Conservation (phyloP, 2,113 vertebrate species). For the Cyphotilapia sp. region DNA sequence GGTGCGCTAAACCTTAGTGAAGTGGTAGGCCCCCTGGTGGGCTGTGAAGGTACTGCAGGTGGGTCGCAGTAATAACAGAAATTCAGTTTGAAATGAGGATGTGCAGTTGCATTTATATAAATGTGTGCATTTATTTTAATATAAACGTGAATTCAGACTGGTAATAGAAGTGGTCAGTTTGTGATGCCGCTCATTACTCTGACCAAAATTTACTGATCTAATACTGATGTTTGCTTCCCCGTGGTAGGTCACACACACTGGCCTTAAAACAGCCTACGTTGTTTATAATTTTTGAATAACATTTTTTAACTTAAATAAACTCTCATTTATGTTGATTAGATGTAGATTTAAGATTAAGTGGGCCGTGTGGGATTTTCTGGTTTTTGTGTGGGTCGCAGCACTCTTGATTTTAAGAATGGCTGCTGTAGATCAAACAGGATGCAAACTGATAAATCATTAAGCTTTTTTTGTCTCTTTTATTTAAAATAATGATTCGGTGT, state of each 20-base stretch:
- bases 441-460: background rate
- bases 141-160: background rate
- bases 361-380: background rate
- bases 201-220: background rate
- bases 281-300: background rate
- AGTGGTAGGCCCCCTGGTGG: fast-evolving
- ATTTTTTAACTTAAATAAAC: background rate
- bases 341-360: background rate
- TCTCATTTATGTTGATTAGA: fast-evolving
- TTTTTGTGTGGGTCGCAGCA: background rate
- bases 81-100: background rate
- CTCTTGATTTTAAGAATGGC: background rate
- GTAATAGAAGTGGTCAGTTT: background rate
- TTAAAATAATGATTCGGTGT: background rate
- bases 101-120: background rate
- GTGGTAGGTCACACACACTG: background rate
- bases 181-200: fast-evolving
- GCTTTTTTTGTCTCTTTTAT: background rate
- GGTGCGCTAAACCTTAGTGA: background rate
- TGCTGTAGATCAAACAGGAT: background rate
- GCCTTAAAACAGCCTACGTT: background rate
- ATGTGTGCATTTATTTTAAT: background rate
- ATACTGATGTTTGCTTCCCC: background rate
- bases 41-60: background rate
- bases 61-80: background rate